Evolutionary conservation across 2,888 invertebrate genomes (phyloP), one percentile per base, ranked within the genome.

Genomic region (Autographa pulchrina): DNA sequence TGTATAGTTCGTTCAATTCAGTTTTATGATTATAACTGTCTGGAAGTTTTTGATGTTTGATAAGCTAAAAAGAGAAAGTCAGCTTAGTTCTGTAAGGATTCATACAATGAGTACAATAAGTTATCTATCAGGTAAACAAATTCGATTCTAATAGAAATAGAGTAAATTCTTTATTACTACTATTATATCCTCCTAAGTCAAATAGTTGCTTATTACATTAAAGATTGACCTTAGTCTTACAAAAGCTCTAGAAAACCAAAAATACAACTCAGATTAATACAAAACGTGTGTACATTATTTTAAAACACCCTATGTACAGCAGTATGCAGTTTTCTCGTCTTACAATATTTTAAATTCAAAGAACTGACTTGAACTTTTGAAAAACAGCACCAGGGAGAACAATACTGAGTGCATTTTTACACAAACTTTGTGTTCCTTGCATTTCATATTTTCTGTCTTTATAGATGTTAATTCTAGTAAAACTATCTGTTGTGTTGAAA

Each of bases 331-430:
- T 70, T 66, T 59, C 76, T 38, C 32, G 64, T 76, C 66, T 48
- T 71, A 70, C 59, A 74, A 69, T 54, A 60, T 70, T 77, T 82
- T 73, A 70, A 82, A 77, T 81, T 80, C 83, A 72, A 77, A 78
- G 61, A 70, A 67, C 61, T 48, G 43, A 67, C 67, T 75, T 70
- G 43, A 61, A 79, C 65, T 70, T 68, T 66, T 75, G 72, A 74
- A 80, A 77, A 82, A 74, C 75, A 83, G 74, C 60, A 72, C 64
- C 65, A 70, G 69, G 72, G 72, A 68, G 59, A 63, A 54, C 58
- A 54, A 76, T 58, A 73, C 68, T 61, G 61, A 65, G 68, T 74
- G 68, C 60, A 81, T 81, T 81, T 81, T 78, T 48, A 60, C 74
- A 76, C 68, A 65, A 62, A 80, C 77, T 68, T 72, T 20, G 54